Evolutionary conservation across 2,888 invertebrate species (phyloP), one percentile per base, ranked within the genome.

Genomic region (Tipula lateralis): DNA sequence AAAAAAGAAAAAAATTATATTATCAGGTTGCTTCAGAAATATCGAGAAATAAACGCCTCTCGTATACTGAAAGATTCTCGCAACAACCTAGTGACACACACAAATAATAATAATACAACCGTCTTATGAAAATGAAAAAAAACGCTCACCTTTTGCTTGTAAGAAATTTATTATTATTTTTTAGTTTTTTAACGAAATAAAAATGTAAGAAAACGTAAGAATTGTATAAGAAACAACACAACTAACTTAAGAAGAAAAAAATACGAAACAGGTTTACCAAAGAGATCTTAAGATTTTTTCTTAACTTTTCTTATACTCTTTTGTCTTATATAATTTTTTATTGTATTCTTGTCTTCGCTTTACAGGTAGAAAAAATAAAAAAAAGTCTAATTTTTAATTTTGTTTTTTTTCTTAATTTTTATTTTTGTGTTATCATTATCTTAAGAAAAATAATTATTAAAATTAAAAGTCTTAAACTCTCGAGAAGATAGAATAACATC

Each of bases 131-230:
- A 82, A 30, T 16, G 82, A 82, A 80, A 29, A 80, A 82, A 82
- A 82, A 82, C 82, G 82, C 82, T 82, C 82, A 82, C 82, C 82
- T 82, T 82, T 82, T 30, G 82, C 82, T 82, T 32, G 32, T 66
- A 66, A 66, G 32, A 82, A 30, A 32, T 82, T 82, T 82, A 30
- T 82, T 82, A 30, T 82, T 82, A 82, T 82, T 82, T 16, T 82
- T 82, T 30, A n/a, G 16, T 32, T 29, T 82, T 82, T 30, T 30
- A 29, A 81, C 29, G n/a, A 81, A 81, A 30, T 81, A 81, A 81
- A 29, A 81, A 81, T 81, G 81, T 30, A 81, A 29, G 81, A 81
- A 81, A 32, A 82, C 30, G n/a, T 29, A 82, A 82, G 82, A 82
- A 82, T 81, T 29, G 81, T 29, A n/a, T 29, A 30, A 32, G 82